Percentiles rank a stretch among this genome's conserved stretches.
Evolutionary conservation across 1,140 invertebrate genomes (phyloP).

Genomic region (Chironomus tepperi): DNA sequence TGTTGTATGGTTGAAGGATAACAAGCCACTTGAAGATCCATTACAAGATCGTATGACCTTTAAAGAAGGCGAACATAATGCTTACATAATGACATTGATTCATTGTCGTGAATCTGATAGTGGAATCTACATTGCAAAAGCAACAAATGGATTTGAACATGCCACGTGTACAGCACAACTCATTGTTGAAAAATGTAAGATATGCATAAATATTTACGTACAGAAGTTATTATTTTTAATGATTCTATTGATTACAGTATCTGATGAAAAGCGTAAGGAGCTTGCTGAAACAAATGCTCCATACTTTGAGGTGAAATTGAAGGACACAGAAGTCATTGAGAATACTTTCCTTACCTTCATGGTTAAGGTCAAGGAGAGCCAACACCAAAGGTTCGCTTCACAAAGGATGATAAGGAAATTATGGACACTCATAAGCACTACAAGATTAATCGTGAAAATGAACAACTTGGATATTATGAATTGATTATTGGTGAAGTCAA

Average conservation of each 20-base stretch:
- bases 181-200: slow-evolving; percentile 66
- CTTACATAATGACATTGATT: slow-evolving; percentile 64
- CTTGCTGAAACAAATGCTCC: slow-evolving; percentile 62
- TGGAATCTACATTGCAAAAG: slow-evolving; percentile 85
- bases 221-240: slow-evolving; percentile 26
- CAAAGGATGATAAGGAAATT: slow-evolving; percentile 70
- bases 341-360: slow-evolving; percentile 83
- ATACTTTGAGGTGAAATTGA: slow-evolving; percentile 70
- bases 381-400: slow-evolving; percentile 74
- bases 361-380: slow-evolving; percentile 79
- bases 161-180: slow-evolving; percentile 76
- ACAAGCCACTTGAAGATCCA: slow-evolving; percentile 67
- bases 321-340: slow-evolving; percentile 77
- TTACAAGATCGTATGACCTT: slow-evolving; percentile 65
- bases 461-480: slow-evolving; percentile 80
- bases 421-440: slow-evolving; percentile 57
- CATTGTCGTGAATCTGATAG: slow-evolving; percentile 73
- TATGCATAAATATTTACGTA: slow-evolving; percentile 36
- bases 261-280: slow-evolving; percentile 58
- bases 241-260: slow-evolving; percentile 47
- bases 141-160: slow-evolving; percentile 71
- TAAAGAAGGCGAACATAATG: slow-evolving; percentile 43
- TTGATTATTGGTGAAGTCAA: slow-evolving; percentile 78
- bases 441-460: slow-evolving; percentile 61
- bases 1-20: slow-evolving; percentile 85